Percentiles rank a stretch among this genome's conserved stretches.
phyloP scores from a whole-genome alignment of 30 jellyfish, hydroid and myxozoan species.

The Aurelia aurita complex sp. Pacific region DNA sequence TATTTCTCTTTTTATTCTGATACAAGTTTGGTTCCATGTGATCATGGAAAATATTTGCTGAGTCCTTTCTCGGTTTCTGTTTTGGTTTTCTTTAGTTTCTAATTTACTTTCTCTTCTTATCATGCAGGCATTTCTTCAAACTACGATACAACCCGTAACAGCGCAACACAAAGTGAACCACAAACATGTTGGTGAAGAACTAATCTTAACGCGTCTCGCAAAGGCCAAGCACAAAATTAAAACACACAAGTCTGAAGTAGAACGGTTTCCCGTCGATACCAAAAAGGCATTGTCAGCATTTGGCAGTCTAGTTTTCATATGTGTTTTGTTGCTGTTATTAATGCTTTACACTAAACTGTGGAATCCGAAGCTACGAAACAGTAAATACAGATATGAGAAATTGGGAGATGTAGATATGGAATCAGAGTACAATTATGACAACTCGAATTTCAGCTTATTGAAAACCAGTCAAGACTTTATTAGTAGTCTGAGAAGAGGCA shows the following conservation, averaged over 20 bases:
- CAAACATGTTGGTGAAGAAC: slow-evolving; percentile 55
- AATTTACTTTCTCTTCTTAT: no score
- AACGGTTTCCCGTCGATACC: slow-evolving; percentile 47
- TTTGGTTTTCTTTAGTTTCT: no score
- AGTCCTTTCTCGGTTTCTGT: no score
- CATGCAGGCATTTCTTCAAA: slow-evolving; percentile 35
- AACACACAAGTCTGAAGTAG: slow-evolving; percentile 12
- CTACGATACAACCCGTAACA: slow-evolving; percentile 11
- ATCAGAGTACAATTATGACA: slow-evolving; percentile 12
- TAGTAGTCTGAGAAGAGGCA: slow-evolving; percentile 49
- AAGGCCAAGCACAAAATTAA: slow-evolving; percentile 37
- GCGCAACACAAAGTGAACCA: neutral
- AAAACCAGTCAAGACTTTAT: slow-evolving; percentile 81
- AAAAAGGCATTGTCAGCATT: slow-evolving; percentile 76
- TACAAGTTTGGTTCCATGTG: no score
- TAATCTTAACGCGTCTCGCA: slow-evolving; percentile 59
- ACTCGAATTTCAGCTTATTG: slow-evolving; percentile 56
- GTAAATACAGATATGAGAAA: slow-evolving; percentile 2
- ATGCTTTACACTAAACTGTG: slow-evolving; percentile 71
- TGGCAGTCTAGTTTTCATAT: slow-evolving; percentile 72
- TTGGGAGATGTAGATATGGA: slow-evolving; percentile 26
- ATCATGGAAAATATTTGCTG: no score
- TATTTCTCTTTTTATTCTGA: no score
- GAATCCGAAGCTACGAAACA: slow-evolving; percentile 21
- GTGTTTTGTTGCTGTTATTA: slow-evolving; percentile 41